Evolutionary conservation across 2,888 invertebrate species (phyloP).

Genomic region (Macaria liturata): DNA sequence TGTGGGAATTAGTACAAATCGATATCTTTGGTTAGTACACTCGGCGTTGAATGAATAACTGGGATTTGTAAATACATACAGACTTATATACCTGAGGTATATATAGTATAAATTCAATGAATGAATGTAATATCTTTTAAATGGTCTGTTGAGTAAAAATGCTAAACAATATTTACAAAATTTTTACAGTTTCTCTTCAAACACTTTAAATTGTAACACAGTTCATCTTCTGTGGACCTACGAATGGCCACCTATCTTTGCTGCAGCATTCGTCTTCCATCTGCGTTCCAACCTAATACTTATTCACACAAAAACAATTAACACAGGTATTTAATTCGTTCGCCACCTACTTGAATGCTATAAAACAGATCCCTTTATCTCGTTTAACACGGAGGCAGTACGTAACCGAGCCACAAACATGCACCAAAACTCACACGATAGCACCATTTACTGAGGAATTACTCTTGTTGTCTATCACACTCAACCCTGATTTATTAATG

Average conservation of each 20-base stretch:
- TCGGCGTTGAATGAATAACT: conserved; percentile 21
- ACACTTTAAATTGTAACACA: too few species aligned
- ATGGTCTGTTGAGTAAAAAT: too few species aligned
- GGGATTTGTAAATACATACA: conserved; percentile 23
- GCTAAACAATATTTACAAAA: too few species aligned
- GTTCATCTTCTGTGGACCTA: too few species aligned
- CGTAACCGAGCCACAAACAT: conserved; percentile 62
- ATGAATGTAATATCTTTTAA: too few species aligned
- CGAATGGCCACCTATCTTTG: too few species aligned
- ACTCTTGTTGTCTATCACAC: conserved; percentile 71
- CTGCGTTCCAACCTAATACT: too few species aligned
- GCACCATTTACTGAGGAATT: conserved; percentile 73
- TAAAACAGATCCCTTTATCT: conserved; percentile 29
- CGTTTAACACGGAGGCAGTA: conserved; percentile 59
- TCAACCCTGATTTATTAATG: conserved; percentile 77
- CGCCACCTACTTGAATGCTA: conserved; percentile 11
- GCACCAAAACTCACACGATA: conserved; percentile 61
- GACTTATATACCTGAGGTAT: conserved; percentile 1
- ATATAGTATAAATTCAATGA: too few species aligned
- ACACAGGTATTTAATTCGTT: too few species aligned
- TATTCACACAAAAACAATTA: too few species aligned
- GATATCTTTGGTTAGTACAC: conserved; percentile 8
- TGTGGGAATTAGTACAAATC: conserved; percentile 34
- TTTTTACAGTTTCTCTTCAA: too few species aligned
- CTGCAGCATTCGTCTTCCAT: too few species aligned